Evolutionary conservation across 2,888 invertebrate species (phyloP), one percentile per base, ranked within the genome.

Genomic region (Sicus ferrugineus): DNA sequence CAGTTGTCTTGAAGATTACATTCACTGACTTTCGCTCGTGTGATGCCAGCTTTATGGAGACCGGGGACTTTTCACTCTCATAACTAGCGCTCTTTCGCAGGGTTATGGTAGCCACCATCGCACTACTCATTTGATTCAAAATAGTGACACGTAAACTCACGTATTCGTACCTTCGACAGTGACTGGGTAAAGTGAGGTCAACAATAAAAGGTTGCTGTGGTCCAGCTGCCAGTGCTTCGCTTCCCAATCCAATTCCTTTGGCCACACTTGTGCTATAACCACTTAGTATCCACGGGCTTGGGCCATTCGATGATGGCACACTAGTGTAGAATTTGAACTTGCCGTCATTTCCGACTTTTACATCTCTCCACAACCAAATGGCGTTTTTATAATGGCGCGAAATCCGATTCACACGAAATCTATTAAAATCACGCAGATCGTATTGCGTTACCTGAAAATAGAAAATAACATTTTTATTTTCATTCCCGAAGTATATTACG

Each of bases 311-410:
- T 4, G 48, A 16, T 14, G 94, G 93, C 34, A 94, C 93, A 34
- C 91, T 91, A 28, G 92, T 86, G 50, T 91, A 92, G 85, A 95
- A 94, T 69, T 94, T 93, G 80, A 88, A 92, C 21, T 94, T 89
- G 0, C 95, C 95, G 83, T 94, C 93, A 34, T 94, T 93, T 0
- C 93, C 95, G 80, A 95, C 94, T 85, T 94, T 94, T 67, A 94
- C 90, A 85, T 96, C 95, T 70, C 91, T 90, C 96, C 96, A 96
- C 68, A 96, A 85, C 96, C 96, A 97, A 70, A 93, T 92, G 2
- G 16, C 30, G 85, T 95, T 95, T 78, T 95, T 94, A 85, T 95
- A 96, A 82, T 94, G 93, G 0, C 95, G 88, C 81, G 93, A 93
- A 74, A 95, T 89, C 73, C 94, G 89, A 84, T 93, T 95, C 84